Evolutionary conservation across 2,113 vertebrate species (phyloP), one percentile per base, ranked within the genome.

Genomic region (Panurus biarmicus): DNA sequence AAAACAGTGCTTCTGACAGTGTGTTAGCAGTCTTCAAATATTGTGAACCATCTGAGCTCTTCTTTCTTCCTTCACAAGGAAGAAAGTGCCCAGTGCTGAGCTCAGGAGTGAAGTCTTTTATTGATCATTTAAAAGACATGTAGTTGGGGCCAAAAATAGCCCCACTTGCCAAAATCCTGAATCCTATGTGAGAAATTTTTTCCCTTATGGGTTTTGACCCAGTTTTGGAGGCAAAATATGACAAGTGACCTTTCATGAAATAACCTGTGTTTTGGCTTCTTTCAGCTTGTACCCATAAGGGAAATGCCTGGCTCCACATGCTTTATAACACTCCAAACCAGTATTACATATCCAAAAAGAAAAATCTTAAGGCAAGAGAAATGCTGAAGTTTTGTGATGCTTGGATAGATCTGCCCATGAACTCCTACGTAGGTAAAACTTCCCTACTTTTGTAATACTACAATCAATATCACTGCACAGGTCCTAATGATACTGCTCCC

Each of bases 191-290:
- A 78, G 82, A 86, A 94, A 71, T 91, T 83, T 90, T 88, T 93
- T 80, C 89, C 66, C 72, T 64, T 78, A 81, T 33, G 66, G 40
- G 50, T 73, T 93, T 85, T 80, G 85, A 78, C 64, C 60, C 77
- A 61, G 47, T 95, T 93, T 87, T 83, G 56, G 54, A 95, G 47
- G n/a, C 38, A 65, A 78, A 95, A 62, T 73, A 75, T 44, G 61
- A 86, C 73, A 86, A 92, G 35, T 87, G 74, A 91, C 90, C 89
- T 96, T 87, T 93, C 72, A 77, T 78, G 42, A 94, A 86, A 72
- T 91, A 76, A 61, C 21, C 5, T 16, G 11, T 85, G 50, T 96
- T 93, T 94, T 80, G 94, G 85, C 73, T 76, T 89, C 67, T 94
- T 73, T 81, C 47, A 60, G 17, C 28, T 90, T 79, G 42, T 91